Evolutionary conservation across 2,113 vertebrate species (phyloP), one percentile per base, ranked within the genome.

Genomic region (Vidua chalybeata): DNA sequence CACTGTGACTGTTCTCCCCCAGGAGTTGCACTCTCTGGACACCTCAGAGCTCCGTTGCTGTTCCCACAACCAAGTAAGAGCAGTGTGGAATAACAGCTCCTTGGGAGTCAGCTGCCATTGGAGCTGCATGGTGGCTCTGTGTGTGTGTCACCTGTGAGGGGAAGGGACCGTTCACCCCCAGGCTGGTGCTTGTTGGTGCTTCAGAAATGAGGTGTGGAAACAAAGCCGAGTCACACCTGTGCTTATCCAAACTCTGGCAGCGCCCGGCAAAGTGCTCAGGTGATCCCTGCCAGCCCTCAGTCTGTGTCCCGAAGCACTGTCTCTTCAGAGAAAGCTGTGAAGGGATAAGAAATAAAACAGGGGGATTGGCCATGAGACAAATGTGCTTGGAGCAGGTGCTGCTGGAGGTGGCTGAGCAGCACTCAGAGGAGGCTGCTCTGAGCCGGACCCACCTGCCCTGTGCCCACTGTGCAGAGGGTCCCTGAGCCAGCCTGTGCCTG

Each of bases 121-220:
- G 15, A 9, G 35, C 39, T 19, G 3, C 0, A 1, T 5, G 58
- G 27, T 55, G 58, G 61, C 69, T 68, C 14, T 89, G 55, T 15
- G 8, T 1, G 21, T 6, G 2, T 16, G 56, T 0, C 17, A 19
- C 59, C 37, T n/a, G 6, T 0, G 1, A 6, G 72, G 17, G 52
- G 23, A 12, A 37, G 89, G 68, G 28, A 12, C 27, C 2, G 0
- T 3, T 55, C 16, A 5, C 16, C 55, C 59, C 11, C 54, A 2
- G 59, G 31, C 56, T 7, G 41, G 2, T 12, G 54, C 56, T n/a
- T 19, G 10, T 2, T 11, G 8, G 0, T 19, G 76, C 35, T 28
- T 23, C 58, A 8, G 28, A 30, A 55, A 2, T 2, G 15, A n/a
- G 76, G 27, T 17, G 43, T 55, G 46, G 31, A 11, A 27, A 24